These are phyloP conservation scores for Malaclemys terrapin DNA, from an alignment of 2,113 vertebrate genomes.

Conservation along the genomic window DNA sequence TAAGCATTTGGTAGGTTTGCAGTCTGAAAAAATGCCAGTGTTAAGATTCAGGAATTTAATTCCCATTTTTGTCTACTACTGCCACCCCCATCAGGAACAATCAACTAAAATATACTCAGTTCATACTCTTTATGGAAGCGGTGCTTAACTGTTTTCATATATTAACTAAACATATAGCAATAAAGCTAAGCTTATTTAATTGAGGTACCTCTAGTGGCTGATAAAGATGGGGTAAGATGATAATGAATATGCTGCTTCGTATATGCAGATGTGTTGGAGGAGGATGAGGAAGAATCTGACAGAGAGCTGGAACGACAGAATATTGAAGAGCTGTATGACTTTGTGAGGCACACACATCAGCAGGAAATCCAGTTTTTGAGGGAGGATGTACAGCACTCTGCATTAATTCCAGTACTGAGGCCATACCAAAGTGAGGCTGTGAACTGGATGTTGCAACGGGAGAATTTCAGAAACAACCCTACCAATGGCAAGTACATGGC, in stretches of 20 bases:
- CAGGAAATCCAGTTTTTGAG: slow-evolving; percentile 75
- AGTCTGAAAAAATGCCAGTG: background rate
- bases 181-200: background rate
- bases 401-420: slow-evolving; percentile 85
- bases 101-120: background rate
- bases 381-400: slow-evolving; percentile 92
- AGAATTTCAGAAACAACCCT: slow-evolving; percentile 64
- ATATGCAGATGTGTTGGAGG: slow-evolving; percentile 80
- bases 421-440: slow-evolving; percentile 86
- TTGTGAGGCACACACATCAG: slow-evolving; percentile 89
- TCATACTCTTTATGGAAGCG: background rate
- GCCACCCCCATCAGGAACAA: background rate
- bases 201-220: background rate
- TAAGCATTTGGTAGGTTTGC: background rate
- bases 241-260: slow-evolving; percentile 38
- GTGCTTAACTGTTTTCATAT: background rate
- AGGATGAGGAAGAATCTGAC: slow-evolving; percentile 91
- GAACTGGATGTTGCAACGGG: slow-evolving; percentile 85
- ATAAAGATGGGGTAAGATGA: background rate
- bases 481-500: slow-evolving; percentile 76
- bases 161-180: background rate
- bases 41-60: background rate
- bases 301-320: slow-evolving; percentile 94
- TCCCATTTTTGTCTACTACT: background rate
- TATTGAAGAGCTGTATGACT: slow-evolving; percentile 96